phyloP scores from a whole-genome alignment of 1,140 invertebrate species.

The Lerema accius region DNA sequence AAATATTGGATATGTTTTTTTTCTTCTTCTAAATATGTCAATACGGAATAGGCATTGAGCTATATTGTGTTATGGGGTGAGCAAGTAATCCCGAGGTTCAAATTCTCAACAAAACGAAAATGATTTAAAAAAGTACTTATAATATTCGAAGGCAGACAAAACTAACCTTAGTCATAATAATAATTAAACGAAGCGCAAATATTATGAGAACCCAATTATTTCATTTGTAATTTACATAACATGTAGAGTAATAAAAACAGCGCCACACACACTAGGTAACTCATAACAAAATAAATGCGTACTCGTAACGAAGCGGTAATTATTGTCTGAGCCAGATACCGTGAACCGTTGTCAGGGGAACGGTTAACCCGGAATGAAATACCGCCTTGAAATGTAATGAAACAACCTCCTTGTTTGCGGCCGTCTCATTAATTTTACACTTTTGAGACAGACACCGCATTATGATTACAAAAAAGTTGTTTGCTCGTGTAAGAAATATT shows the following conservation, averaged over 20 bases:
- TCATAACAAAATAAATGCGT: constrained; percentile 23
- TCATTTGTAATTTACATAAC: background rate
- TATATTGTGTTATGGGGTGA: too few relatives aligned
- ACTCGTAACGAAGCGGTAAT: constrained; percentile 20
- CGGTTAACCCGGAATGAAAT: constrained; percentile 30
- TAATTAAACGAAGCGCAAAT: constrained; percentile 1
- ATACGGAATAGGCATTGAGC: too few relatives aligned
- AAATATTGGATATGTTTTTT: too few relatives aligned
- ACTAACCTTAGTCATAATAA: too few relatives aligned
- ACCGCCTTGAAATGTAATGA: constrained; percentile 30
- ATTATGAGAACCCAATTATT: background rate
- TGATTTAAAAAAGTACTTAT: too few relatives aligned
- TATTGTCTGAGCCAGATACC: constrained; percentile 24
- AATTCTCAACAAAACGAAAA: too few relatives aligned
- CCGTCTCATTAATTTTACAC: background rate
- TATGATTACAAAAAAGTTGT: constrained; percentile 4
- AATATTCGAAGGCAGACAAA: too few relatives aligned
- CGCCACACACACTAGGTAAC: background rate
- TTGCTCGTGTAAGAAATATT: background rate
- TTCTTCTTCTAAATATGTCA: too few relatives aligned
- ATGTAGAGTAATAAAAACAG: background rate
- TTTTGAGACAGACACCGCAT: constrained; percentile 11
- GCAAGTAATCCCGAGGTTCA: too few relatives aligned
- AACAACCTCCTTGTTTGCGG: constrained; percentile 20
- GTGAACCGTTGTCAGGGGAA: constrained; percentile 18